Evolutionary conservation across 2,797 vertebrate genomes (phyloP).

Genomic region (Forpus xanthops): DNA sequence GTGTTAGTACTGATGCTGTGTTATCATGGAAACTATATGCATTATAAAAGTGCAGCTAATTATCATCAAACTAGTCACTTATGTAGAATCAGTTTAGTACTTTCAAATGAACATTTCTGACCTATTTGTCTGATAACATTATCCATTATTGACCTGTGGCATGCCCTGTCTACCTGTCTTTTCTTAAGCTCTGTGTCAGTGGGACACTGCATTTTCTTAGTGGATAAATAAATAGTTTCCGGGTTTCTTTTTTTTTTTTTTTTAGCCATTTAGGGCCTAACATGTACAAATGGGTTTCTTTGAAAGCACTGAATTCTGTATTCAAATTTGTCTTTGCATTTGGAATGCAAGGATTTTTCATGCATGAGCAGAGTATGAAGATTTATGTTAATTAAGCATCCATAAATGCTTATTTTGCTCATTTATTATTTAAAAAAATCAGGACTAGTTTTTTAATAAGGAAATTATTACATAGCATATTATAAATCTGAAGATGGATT

Average conservation of each 20-base stretch:
- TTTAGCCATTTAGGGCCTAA: not conserved
- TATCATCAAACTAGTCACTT: conserved; percentile 49
- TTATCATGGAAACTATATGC: conserved; percentile 17
- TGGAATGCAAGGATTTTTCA: not conserved
- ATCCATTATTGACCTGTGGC: conserved; percentile 77
- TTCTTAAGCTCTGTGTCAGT: conserved; percentile 44
- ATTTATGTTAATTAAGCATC: not conserved
- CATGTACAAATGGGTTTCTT: not conserved
- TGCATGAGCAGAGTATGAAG: not conserved
- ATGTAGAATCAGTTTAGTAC: conserved; percentile 51
- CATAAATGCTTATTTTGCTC: not conserved
- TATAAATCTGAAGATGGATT: not conserved
- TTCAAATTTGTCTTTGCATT: not conserved
- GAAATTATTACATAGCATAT: not conserved
- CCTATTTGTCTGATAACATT: conserved; percentile 68
- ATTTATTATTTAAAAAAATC: not conserved
- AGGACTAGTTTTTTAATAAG: not conserved
- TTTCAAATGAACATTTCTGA: conserved; percentile 76
- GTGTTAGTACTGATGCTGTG: not conserved
- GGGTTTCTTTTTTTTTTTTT: not conserved
- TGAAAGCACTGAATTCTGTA: not conserved
- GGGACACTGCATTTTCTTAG: not conserved
- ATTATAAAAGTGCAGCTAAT: conserved; percentile 8
- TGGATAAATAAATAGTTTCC: not conserved
- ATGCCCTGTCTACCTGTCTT: conserved; percentile 67